Conservation (phyloP, 2,113 vertebrate genomes). For the Coracopsis vasa region DNA sequence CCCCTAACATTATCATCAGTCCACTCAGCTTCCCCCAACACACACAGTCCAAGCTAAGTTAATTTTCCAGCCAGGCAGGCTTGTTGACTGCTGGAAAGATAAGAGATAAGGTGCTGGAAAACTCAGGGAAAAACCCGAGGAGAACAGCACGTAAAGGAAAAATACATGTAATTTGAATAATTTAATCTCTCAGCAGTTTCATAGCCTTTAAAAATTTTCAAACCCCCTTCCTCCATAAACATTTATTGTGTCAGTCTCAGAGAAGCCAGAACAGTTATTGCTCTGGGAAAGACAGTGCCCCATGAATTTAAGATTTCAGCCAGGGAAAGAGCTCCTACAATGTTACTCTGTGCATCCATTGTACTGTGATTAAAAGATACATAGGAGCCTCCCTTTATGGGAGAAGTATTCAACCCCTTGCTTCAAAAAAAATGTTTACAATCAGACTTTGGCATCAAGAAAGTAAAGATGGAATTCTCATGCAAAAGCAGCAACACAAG, state of each 20-base stretch:
- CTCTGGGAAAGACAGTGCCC: not conserved
- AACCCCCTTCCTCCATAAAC: not conserved
- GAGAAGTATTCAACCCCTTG: not conserved
- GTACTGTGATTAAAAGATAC: not conserved
- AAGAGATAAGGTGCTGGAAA: not conserved
- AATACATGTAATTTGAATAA: not conserved
- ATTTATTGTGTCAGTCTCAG: not conserved
- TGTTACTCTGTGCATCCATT: not conserved
- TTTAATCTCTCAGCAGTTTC: conserved; percentile 12
- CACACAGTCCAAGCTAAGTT: not conserved
- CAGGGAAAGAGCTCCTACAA: not conserved
- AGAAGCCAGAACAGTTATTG: not conserved
- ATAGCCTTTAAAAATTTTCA: not conserved
- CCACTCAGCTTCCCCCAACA: not conserved
- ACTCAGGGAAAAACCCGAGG: not conserved
- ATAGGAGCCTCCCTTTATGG: not conserved
- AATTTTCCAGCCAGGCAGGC: not conserved
- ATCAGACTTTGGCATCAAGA: not conserved
- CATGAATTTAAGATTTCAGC: not conserved
- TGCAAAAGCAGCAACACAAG: not conserved
- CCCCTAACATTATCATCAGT: not conserved
- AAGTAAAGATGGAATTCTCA: not conserved
- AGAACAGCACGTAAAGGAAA: not conserved
- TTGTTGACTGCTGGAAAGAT: not conserved
- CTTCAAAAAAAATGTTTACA: not conserved